Conservation (phyloP, 2,888 invertebrate species). For the Lathronympha strigana region DNA sequence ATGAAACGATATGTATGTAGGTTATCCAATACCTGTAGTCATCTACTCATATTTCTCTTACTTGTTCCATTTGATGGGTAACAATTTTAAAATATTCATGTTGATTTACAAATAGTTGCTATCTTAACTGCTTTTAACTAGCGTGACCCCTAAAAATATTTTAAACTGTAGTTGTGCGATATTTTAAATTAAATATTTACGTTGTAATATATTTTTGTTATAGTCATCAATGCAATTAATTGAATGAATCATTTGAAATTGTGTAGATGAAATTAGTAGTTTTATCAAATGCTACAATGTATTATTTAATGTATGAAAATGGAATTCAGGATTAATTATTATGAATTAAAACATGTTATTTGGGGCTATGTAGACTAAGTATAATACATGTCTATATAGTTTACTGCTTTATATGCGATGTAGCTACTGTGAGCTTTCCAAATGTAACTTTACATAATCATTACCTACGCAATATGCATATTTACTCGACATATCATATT, state of each 20-base stretch:
- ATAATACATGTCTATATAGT: constrained; percentile 11
- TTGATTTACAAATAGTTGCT: not conserved
- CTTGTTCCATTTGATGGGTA: not conserved
- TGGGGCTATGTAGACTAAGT: not conserved
- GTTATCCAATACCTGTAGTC: not conserved
- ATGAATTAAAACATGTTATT: not conserved
- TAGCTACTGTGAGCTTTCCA: constrained; percentile 22
- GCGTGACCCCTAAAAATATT: not conserved
- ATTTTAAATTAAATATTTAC: not conserved
- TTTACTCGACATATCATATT: constrained; percentile 40
- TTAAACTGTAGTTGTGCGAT: constrained; percentile 6
- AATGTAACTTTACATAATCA: constrained; percentile 33
- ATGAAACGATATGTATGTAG: no score
- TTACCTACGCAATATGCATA: constrained; percentile 34
- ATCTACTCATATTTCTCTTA: not conserved
- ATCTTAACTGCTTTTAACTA: constrained; percentile 2
- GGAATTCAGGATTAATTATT: not conserved
- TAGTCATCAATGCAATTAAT: not conserved
- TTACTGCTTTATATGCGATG: constrained; percentile 11
- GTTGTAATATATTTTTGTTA: not conserved
- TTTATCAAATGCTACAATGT: not conserved
- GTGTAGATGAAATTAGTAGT: not conserved
- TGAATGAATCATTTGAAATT: not conserved
- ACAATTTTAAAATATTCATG: not conserved
- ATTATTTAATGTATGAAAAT: no score